Base-by-base conservation (phyloP, 2,113 vertebrate genomes). In the Tupaia tana region DNA sequence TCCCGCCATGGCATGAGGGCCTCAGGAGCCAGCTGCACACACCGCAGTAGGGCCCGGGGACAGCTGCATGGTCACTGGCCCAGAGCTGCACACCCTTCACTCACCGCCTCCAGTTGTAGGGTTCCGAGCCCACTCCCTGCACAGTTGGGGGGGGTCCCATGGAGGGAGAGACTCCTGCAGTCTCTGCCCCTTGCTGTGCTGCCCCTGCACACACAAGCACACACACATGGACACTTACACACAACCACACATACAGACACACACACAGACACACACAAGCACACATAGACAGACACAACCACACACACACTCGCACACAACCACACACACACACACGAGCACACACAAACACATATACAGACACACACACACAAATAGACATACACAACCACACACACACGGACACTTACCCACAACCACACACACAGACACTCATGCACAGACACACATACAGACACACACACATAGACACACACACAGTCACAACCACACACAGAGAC, bases 141-240 rank as follows among this genome's bases (percentile, higher is more conserved):
- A n/a, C 27, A 2, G 20, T 1, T 0, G n/a, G n/a, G n/a, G 3
- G 0, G 1, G 2, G 10, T 56, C 4, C 2, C 69, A 8, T 22
- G 14, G 61, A 22, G 69, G 27, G 29, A 52, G 31, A 59, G 66
- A 24, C 2, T 25, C 29, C 74, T 93, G 8, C 1, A 4, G 15
- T 6, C 9, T 29, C 27, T 2, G 15, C 2, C 15, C n/a, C 15
- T 10, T 2, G 3, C 20, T 25, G 20, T 27, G 91, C 74, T 66
- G 31, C 24, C 16, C 7, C 19, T 6, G 7, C 22, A 8, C 6
- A 2, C 34, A 10, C 22, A 1, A 29, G 14, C 2, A n/a, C 54
- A 18, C 4, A 7, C 7, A 3, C 11, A 0, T 7, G 15, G 27
- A 67, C n/a, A 9, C 8, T 6, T 14, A 70, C 25, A 54, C 64